A percentile compares a stretch with the other conserved stretches of the same genome.
These are phyloP conservation scores for Pantherophis alleghaniensis DNA, from an alignment of 2,797 vertebrate genomes.

Conservation along the genomic window DNA sequence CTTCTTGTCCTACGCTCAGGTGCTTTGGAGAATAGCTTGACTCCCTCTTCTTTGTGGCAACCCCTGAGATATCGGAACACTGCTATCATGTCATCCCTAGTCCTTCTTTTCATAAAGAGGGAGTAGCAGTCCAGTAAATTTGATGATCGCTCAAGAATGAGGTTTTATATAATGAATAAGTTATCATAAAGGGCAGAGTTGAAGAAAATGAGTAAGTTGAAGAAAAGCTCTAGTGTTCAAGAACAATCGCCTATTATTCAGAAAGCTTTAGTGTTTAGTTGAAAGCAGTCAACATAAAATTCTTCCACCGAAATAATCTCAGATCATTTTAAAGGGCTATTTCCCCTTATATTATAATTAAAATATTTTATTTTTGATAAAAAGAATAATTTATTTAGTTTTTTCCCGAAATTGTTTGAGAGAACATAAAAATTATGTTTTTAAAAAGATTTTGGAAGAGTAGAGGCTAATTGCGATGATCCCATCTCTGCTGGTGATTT, in stretches of 20 bases:
- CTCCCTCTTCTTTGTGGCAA: too few relatives aligned
- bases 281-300: constrained; percentile 34
- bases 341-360: neutral
- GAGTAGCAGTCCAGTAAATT: neutral
- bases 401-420: neutral
- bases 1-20: too few relatives aligned
- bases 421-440: neutral
- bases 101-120: too few relatives aligned
- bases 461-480: neutral
- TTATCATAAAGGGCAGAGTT: neutral
- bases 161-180: constrained; percentile 28
- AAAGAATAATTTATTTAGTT: neutral
- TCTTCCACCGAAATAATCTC: constrained; percentile 29
- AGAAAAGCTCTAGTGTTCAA: constrained; percentile 53
- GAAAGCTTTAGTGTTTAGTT: constrained; percentile 50
- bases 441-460: neutral
- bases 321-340: constrained; percentile 29
- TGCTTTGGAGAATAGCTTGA: too few relatives aligned
- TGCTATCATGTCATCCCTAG: too few relatives aligned
- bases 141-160: neutral
- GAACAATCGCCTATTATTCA: constrained; percentile 60
- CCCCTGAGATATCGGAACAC: too few relatives aligned
- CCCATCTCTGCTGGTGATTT: neutral
- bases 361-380: neutral
- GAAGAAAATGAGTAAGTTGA: constrained; percentile 1